Percentiles rank a stretch among this genome's conserved stretches.
Evolutionary conservation across 2,113 vertebrate species (phyloP).

Genomic region (Nothobranchius kuhntae): DNA sequence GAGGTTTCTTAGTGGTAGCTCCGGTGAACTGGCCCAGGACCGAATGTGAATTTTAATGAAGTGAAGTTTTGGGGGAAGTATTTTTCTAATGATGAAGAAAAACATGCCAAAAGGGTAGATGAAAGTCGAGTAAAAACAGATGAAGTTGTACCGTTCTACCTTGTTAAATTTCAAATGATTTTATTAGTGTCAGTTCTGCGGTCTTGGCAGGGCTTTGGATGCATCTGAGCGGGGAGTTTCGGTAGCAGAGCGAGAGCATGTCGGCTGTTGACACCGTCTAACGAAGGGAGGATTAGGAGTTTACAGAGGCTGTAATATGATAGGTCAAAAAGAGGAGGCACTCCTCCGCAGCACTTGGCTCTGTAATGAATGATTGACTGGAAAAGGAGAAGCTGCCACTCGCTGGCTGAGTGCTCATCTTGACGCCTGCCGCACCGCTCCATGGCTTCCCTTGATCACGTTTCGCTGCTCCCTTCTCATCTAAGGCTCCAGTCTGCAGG

Average conservation of each 20-base stretch:
- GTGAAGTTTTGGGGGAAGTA: background rate
- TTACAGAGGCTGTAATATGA: slow-evolving; percentile 97
- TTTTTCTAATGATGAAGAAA: slow-evolving; percentile 14
- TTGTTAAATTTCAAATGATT: slow-evolving; percentile 88
- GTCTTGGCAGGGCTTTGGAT: slow-evolving; percentile 86
- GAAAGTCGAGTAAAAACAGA: slow-evolving; percentile 37
- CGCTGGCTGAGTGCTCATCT: slow-evolving; percentile 82
- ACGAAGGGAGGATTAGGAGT: slow-evolving; percentile 95
- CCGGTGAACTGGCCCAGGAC: slow-evolving; percentile 1
- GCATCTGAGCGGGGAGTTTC: slow-evolving; percentile 75
- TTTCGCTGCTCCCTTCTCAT: slow-evolving; percentile 90
- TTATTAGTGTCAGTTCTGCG: slow-evolving; percentile 86
- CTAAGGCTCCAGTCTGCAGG: slow-evolving; percentile 88
- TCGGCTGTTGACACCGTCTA: slow-evolving; percentile 95
- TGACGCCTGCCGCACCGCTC: slow-evolving; percentile 91
- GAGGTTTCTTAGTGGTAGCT: slow-evolving; percentile 23
- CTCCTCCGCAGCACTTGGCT: slow-evolving; percentile 89
- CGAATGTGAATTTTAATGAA: slow-evolving; percentile 19
- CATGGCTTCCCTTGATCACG: slow-evolving; percentile 92
- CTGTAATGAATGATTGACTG: slow-evolving; percentile 96
- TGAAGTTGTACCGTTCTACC: slow-evolving; percentile 81
- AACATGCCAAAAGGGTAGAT: slow-evolving; percentile 31
- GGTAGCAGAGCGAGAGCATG: slow-evolving; percentile 81
- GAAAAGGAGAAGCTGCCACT: slow-evolving; percentile 90
- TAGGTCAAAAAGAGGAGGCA: slow-evolving; percentile 92